Evolutionary conservation across 2,888 invertebrate species (phyloP), one percentile per base, ranked within the genome.

Genomic region (Microplitis manilae): DNA sequence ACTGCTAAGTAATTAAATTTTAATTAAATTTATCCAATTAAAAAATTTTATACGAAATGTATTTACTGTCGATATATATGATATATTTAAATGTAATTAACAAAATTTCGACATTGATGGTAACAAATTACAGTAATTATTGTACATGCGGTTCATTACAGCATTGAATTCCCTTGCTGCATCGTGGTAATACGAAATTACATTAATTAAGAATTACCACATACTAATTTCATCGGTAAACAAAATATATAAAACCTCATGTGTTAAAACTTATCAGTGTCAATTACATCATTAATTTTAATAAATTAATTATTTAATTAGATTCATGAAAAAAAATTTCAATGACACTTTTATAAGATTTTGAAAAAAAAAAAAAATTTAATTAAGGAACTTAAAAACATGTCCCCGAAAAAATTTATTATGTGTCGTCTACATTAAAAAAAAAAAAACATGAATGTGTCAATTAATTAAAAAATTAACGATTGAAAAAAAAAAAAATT

Each of bases 61-160:
- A 13, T 5, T 13, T 50, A 13, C 50, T 13, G 2, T 6, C 67
- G 38, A 70, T 30, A 70, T 50, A 20, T 30, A 30, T 30, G 30
- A 17, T 59, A 50, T n/a, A 39, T 50, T 69, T 41, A 1, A 65
- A 39, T 67, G 65, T 39, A 64, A 72, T 72, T 76, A 65, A 65
- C 60, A 9, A 76, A 67, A 67, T 13, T 13, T 72, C 40, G 69
- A 69, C 69, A 70, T 61, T 77, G 77, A 73, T 73, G 61, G 38
- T 41, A 73, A 77, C 68, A 73, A 73, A 77, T 77, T 77, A 39
- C 67, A 40, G 68, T 77, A 73, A 77, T 77, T 77, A 77, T 65
- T 61, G 62, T 30, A 50, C 60, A 39, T 73, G 77, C 64, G 73
- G 68, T 77, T 77, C 59, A 73, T 77, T 77, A 77, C 64, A 50